Conservation (phyloP, 2,888 invertebrate genomes). For the Drosophila macrospina region DNA sequence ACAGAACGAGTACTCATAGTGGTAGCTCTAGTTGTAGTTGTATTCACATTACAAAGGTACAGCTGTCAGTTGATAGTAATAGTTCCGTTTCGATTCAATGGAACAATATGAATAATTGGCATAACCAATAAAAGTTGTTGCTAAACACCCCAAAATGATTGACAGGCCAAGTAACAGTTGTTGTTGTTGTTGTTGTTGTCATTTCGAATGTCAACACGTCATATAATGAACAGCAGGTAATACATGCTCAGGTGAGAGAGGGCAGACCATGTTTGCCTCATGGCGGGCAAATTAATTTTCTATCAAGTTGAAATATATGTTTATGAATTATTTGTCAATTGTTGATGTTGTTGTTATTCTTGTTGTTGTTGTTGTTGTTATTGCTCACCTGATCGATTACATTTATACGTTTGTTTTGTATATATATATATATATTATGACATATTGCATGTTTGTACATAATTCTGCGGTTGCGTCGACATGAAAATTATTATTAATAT, state of each 20-base stretch:
- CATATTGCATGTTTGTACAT: constrained; percentile 76
- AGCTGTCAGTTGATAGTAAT: constrained; percentile 57
- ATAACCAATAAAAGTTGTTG: constrained; percentile 66
- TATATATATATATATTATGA: constrained; percentile 57
- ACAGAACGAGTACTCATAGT: constrained; percentile 12
- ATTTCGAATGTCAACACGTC: constrained; percentile 76
- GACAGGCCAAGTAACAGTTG: constrained; percentile 58
- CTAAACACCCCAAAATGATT: constrained; percentile 68
- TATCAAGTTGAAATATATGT: constrained; percentile 73
- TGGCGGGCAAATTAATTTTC: constrained; percentile 74
- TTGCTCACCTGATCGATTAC: constrained; percentile 73
- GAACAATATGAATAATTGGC: constrained; percentile 79
- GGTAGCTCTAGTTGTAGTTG: constrained; percentile 5
- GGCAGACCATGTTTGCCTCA: constrained; percentile 31
- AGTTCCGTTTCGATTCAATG: constrained; percentile 55
- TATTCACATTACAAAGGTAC: constrained; percentile 53
- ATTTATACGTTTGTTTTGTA: constrained; percentile 16
- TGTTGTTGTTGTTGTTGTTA: background rate
- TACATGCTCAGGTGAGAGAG: background rate
- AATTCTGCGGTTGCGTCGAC: constrained; percentile 70
- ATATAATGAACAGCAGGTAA: constrained; percentile 62
- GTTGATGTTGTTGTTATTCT: constrained; percentile 22
- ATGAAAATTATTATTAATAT: constrained; percentile 62
- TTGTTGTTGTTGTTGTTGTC: constrained; percentile 58
- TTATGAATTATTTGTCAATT: constrained; percentile 82